These are phyloP conservation scores for Glaucomys volans DNA, from an alignment of 2,113 vertebrate genomes.

Conservation along the genomic window DNA sequence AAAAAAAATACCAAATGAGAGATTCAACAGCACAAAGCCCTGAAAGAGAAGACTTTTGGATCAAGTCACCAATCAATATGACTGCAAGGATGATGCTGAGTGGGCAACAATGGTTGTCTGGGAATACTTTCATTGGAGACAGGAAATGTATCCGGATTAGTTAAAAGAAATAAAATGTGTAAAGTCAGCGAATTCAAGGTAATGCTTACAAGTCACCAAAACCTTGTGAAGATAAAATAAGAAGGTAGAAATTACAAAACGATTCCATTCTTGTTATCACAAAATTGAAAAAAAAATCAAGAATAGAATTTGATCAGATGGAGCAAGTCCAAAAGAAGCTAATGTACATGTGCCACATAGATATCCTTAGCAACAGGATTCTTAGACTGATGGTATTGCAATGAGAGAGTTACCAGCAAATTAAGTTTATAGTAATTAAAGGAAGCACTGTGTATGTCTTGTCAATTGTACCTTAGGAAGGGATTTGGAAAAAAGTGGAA, in stretches of 20 bases:
- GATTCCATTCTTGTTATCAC: neutral
- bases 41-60: neutral
- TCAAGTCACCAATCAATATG: neutral
- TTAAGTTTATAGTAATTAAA: conserved; percentile 10
- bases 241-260: neutral
- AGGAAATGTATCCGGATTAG: neutral
- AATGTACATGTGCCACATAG: neutral
- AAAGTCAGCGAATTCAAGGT: conserved; percentile 32
- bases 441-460: neutral
- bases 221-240: conserved; percentile 28
- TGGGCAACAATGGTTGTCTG: neutral
- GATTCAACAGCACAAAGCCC: neutral
- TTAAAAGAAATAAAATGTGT: neutral
- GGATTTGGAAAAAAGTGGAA: neutral
- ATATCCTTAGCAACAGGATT: neutral
- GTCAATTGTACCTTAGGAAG: neutral
- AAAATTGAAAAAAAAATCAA: conserved; percentile 44
- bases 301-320: neutral
- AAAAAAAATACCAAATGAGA: conserved; percentile 7
- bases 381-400: neutral
- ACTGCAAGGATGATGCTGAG: neutral
- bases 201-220: conserved; percentile 26
- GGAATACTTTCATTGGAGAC: neutral
- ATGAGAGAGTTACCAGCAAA: neutral
- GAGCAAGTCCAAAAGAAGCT: neutral